Conservation (phyloP, 2,888 invertebrate genomes). For the Caenorhabditis sp. region DNA sequence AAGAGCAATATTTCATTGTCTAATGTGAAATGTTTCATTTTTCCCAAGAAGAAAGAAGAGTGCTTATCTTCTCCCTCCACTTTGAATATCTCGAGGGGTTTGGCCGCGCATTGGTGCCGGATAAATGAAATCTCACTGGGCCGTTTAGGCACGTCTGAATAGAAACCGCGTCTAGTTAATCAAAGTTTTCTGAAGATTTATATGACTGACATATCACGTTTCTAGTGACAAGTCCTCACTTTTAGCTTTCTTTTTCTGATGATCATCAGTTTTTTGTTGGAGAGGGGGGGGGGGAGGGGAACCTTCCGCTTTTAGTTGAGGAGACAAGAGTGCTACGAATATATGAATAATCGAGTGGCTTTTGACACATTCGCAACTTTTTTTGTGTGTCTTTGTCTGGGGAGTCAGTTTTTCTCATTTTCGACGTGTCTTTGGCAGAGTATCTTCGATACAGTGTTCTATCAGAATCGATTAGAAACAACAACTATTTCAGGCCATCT, state of each 20-base stretch:
- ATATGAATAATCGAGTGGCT: conserved; percentile 53
- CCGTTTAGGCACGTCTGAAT: conserved; percentile 8
- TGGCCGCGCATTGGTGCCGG: neutral
- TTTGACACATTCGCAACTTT: conserved; percentile 32
- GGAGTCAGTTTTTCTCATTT: neutral
- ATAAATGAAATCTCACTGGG: neutral
- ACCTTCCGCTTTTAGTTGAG: too few species aligned
- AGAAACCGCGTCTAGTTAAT: conserved; percentile 37
- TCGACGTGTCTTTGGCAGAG: too few species aligned
- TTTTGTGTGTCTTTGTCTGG: neutral
- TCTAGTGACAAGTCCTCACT: conserved; percentile 15
- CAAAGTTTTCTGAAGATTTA: conserved; percentile 39
- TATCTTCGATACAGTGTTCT: too few species aligned
- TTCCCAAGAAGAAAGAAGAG: conserved; percentile 10
- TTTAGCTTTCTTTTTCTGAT: neutral
- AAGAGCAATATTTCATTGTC: neutral
- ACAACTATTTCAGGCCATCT: neutral
- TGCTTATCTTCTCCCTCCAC: conserved; percentile 11
- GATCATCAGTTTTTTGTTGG: neutral
- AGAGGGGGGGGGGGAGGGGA: too few species aligned
- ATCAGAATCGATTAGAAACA: too few species aligned
- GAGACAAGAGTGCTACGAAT: conserved; percentile 32
- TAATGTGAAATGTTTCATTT: neutral
- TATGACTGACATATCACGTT: conserved; percentile 29
- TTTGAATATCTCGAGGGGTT: conserved; percentile 32